Evolutionary conservation across 2,888 invertebrate species (phyloP), one percentile per base, ranked within the genome.

Genomic region (Epiblema foenella): DNA sequence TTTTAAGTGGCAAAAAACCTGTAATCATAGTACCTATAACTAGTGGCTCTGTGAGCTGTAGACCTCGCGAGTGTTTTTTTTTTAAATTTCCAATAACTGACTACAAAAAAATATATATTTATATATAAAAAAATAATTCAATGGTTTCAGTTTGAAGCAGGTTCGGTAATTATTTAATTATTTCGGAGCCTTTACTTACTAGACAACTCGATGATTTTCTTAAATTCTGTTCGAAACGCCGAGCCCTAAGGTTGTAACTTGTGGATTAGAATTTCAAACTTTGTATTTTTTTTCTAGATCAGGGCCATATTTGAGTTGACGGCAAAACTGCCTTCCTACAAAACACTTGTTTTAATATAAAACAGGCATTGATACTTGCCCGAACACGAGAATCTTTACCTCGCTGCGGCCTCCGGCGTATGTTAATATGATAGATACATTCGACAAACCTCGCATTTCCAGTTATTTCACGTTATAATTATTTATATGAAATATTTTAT

Each of bases 381-480:
- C 59, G 42, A 66, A 51, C 54, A 18, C 69, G 56, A 74, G 70
- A 60, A 56, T 72, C 73, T 73, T 74, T 75, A 75, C 74, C 75
- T 78, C 76, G 70, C 58, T 60, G 74, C 72, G 87, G 81, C 89
- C 89, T 88, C 85, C 79, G 81, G 20, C 73, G 65, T 87, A 87
- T 88, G 86, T 77, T 88, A 87, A 87, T 86, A 77, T 73, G 75
- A 73, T 75, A 73, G 76, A 75, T 74, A 79, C 75, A 79, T 73
- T 74, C 73, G 69, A 71, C 58, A 74, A 80, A 79, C 80, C 84
- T 84, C 83, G 82, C 81, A 81, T 80, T 81, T 83, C 83, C 80
- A 85, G 86, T 86, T 86, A 77, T 83, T 79, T 79, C 77, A 78
- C 75, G 80, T 76, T 80, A 77, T 76, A 74, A 77, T 82, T 81